Evolutionary conservation across 2,797 vertebrate species (phyloP).

Genomic region (Eulemur rubriventer): DNA sequence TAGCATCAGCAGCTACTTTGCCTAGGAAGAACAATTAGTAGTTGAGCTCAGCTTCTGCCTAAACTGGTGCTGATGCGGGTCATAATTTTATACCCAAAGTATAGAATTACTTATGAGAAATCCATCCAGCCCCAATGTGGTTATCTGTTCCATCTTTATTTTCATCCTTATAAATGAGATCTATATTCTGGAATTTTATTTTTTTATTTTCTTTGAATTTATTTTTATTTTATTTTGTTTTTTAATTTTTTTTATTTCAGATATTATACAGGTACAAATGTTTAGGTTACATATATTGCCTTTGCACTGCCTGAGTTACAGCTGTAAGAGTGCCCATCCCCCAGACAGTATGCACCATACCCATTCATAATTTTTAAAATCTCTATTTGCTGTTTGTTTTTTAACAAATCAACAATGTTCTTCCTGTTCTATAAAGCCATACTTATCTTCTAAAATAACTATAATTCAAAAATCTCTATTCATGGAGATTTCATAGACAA

Average conservation of each 20-base stretch:
- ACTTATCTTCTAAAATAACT: constrained; percentile 28
- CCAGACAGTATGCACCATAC: no score
- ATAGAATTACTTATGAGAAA: constrained; percentile 53
- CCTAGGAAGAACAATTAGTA: constrained; percentile 41
- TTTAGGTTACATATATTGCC: no score
- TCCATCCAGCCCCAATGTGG: constrained; percentile 24
- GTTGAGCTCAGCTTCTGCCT: constrained; percentile 57
- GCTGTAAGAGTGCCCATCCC: no score
- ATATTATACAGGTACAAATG: no score
- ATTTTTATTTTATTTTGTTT: no score
- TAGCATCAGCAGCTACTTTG: constrained; percentile 58
- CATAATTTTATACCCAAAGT: constrained; percentile 27
- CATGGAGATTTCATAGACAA: neutral
- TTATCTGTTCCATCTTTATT: constrained; percentile 38
- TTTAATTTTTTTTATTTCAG: no score
- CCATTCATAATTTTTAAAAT: constrained; percentile 22
- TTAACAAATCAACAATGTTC: neutral
- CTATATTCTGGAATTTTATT: constrained; percentile 19
- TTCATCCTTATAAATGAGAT: constrained; percentile 24
- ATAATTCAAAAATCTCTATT: neutral
- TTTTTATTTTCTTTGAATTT: no score
- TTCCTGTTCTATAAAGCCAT: neutral
- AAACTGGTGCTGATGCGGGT: constrained; percentile 48
- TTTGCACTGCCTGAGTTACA: no score
- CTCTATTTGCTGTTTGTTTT: neutral